Base-by-base conservation (phyloP, 2,797 vertebrate genomes). In the Oryzias sinensis region DNA sequence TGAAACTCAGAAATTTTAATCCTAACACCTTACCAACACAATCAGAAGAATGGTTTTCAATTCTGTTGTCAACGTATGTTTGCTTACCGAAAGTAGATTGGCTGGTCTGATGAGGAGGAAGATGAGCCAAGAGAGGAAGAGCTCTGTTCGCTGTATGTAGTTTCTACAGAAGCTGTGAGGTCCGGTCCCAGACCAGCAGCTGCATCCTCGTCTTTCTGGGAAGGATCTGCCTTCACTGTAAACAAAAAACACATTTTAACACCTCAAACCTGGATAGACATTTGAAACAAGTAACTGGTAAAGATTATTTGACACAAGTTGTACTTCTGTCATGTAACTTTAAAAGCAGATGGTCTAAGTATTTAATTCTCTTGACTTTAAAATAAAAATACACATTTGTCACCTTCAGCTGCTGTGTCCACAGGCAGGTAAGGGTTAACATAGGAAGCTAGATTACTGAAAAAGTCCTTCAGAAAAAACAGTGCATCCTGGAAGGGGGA, bases 381-480 rank as follows among this genome's bases (percentile, higher is more conserved):
- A 33, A 5, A 52, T 33, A 42, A 14, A 56, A 48, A 52, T 43
- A 27, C 3, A 9, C 5, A 29, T 15, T 9, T 33, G 14, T 2
- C 0, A 95, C 95, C 94, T 69, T 96, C 95, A 18, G 85, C 24
- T 14, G 92, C 91, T 5, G 87, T 54, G 51, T 95, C 95, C 33
- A 92, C 75, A 0, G 93, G 91, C 41, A 93, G 76, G 63, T 94
- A 89, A 0, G 95, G 94, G 72, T 93, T 92, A 70, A 97, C 92
- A 65, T 81, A 91, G 20, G 92, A 92, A 0, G 90, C 94, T 59
- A 97, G 74, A 66, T 90, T 95, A 76, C 92, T 94, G 80, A 97
- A 96, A 79, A 93, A 97, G 73, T 95, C 95, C 79, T 95, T 97
- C 57, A 97, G 87, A 84, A 97, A 97, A 88, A 97, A 95, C 68